Base-by-base conservation (phyloP, 2,113 vertebrate genomes). In the Etheostoma cragini region DNA sequence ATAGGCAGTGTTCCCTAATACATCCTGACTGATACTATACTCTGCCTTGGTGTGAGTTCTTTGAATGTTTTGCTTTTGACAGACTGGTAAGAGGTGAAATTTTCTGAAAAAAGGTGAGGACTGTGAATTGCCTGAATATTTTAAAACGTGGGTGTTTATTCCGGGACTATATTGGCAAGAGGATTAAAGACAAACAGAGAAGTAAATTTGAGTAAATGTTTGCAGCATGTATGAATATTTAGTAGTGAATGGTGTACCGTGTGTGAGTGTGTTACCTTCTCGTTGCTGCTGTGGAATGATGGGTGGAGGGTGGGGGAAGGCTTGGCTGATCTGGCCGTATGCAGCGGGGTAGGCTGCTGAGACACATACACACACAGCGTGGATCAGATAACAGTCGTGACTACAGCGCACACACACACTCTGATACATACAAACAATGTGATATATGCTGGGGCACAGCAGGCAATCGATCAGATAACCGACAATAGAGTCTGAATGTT, bases 311-410 rank as follows among this genome's bases (percentile, higher is more conserved):
- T 99, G 98, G 96, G 98, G 97, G 93, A 99, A 99, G 82, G 98
- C 97, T 96, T 99, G 98, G 95, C 97, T 98, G 93, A 99, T 99
- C 96, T 99, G 98, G 91, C 98, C 97, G 90, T 99, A 99, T 94
- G 98, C 98, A 96, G 98, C 97, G 90, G 98, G 98, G 92, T 99
- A 99, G 95, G 98, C 98, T 94, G 98, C 98, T 98, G 94, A 95
- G 94, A 95, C 94, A 92, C 92, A 95, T 72, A 94, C 94, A 96
- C 84, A 94, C 94, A 96, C 95, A 96, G 95, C 88, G 21, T 73
- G 58, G 81, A 91, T 93, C 91, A 93, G 89, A 92, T 92, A 94
- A 89, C 91, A 78, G 76, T 83, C 85, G 82, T 82, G 87, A 88
- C 79, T 38, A 56, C 49, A 75, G 17, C 5, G 8, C 35, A 69